Evolutionary conservation across 2,113 vertebrate genomes (phyloP).

Genomic region (Erinaceus europaeus): DNA sequence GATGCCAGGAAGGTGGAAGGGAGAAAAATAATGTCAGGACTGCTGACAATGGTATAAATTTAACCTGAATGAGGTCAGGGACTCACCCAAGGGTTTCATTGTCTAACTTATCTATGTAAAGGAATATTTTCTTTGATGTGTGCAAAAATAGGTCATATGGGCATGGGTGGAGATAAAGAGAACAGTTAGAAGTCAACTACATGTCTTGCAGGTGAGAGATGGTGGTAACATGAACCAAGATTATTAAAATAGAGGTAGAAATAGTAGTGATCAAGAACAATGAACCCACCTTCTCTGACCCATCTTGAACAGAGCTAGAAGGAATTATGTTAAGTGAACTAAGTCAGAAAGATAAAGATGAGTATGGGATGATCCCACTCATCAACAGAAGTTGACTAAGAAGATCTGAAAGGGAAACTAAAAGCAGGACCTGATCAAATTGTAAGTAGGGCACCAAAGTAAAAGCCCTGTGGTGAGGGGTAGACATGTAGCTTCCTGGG

Average conservation of each 20-base stretch:
- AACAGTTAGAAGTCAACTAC: background rate
- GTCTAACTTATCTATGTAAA: background rate
- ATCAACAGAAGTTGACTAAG: no score
- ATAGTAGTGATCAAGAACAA: no score
- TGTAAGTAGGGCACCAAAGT: no score
- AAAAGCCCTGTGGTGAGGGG: no score
- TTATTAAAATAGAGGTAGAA: background rate
- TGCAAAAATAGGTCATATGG: background rate
- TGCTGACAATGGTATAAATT: background rate
- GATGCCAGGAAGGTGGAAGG: background rate
- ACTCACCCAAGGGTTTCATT: background rate
- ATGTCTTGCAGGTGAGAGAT: background rate
- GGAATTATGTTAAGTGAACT: no score
- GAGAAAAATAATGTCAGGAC: background rate
- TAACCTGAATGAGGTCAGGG: background rate
- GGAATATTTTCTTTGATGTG: background rate
- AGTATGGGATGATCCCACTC: no score
- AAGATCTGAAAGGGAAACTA: no score
- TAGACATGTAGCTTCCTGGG: no score
- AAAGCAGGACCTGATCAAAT: no score
- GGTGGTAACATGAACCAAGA: background rate
- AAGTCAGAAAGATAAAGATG: no score
- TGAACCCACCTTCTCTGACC: no score
- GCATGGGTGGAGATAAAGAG: background rate
- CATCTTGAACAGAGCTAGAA: no score